Percentiles rank a stretch among this genome's conserved stretches.
phyloP scores from a whole-genome alignment of 2,888 invertebrate genomes.

The Argyresthia albistria region DNA sequence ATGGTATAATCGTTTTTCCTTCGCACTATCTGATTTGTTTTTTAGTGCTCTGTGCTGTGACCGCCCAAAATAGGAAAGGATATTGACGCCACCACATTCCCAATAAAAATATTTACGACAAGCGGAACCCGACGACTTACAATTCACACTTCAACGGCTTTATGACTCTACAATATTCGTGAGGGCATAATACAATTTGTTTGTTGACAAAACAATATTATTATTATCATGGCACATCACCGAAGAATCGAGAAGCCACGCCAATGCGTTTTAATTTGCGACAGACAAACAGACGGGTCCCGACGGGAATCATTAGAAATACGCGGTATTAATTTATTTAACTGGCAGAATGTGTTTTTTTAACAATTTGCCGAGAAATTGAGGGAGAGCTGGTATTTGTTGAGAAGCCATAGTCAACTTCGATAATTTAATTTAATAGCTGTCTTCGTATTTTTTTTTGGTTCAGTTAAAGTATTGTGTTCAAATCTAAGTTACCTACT shows the following conservation, averaged over 20 bases:
- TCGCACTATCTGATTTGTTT: too few relatives aligned
- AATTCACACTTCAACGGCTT: too few relatives aligned
- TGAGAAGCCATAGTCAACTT: neutral
- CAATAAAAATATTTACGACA: too few relatives aligned
- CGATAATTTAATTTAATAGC: too few relatives aligned
- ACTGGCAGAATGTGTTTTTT: neutral
- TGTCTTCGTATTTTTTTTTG: neutral
- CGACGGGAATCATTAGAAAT: slow-evolving; percentile 6
- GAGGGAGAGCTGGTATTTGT: neutral
- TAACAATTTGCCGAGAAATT: neutral
- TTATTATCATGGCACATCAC: neutral
- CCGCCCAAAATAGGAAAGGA: too few relatives aligned
- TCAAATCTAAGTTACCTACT: too few relatives aligned
- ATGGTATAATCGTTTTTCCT: too few relatives aligned
- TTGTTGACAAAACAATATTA: neutral
- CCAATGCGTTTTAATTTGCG: slow-evolving; percentile 5
- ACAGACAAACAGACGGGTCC: neutral
- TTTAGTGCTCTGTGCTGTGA: too few relatives aligned
- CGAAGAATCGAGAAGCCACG: neutral
- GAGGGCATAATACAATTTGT: neutral
- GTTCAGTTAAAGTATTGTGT: neutral
- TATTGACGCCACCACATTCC: too few relatives aligned
- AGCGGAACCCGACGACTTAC: too few relatives aligned
- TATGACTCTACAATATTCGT: too few relatives aligned
- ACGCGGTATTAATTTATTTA: neutral